Evolutionary conservation across 2,797 vertebrate genomes (phyloP), one percentile per base, ranked within the genome.

Genomic region (Tapera naevia): DNA sequence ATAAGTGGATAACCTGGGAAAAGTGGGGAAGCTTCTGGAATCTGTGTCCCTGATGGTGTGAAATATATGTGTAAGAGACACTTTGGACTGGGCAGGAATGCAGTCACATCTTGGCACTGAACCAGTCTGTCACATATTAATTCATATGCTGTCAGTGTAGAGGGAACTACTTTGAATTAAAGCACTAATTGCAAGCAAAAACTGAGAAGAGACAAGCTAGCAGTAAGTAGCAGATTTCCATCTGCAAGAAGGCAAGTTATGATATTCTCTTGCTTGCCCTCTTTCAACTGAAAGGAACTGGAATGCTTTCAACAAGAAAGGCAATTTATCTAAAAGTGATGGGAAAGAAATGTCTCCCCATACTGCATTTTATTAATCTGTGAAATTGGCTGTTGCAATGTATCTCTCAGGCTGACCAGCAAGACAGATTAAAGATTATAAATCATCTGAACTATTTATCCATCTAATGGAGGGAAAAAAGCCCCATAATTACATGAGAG

Each of bases 181-280:
- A 90, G 5, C 28, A 22, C 25, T 67, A 83, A 57, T 11, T 88
- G 17, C 39, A 80, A 92, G 61, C 8, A 83, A 61, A 83, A 88
- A 17, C 9, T 60, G 39, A 56, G 4, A 65, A 37, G 5, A 9
- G 21, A 64, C 19, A 58, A 14, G 7, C 24, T 46, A 72, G 64
- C 41, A 73, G 17, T n/a, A 58, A 73, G 37, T 10, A 73, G 21
- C 17, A 14, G 24, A 73, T 35, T 80, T 66, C 60, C 15, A 5
- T 5, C 35, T 66, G 28, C 32, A 88, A 24, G 48, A 70, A 58
- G 13, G 30, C 17, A 53, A 75, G n/a, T 46, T 89, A 57, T 5
- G 4, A 41, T 89, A 45, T 50, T 37, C 1, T 45, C 5, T 58
- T 35, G 0, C 46, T 88, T 56, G 4, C 4, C 23, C 0, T 74